Conservation (phyloP, 2,888 invertebrate species). For the Netelia melanura region DNA sequence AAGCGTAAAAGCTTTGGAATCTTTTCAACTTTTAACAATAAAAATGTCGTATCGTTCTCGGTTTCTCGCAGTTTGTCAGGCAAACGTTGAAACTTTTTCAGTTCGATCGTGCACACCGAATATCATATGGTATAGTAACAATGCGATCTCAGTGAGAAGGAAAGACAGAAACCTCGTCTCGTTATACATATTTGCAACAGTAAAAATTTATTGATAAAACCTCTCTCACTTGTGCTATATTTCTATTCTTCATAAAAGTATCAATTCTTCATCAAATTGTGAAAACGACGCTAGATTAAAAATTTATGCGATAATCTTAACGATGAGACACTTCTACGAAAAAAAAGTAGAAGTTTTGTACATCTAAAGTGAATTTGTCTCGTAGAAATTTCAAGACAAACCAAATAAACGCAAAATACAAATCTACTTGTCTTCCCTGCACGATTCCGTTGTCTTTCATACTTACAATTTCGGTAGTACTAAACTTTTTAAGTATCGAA, state of each 20-base stretch:
- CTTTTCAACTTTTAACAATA: too few relatives aligned
- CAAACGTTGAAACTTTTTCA: too few relatives aligned
- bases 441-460: not conserved
- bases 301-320: not conserved
- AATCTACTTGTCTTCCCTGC: not conserved
- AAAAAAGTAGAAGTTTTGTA: too few relatives aligned
- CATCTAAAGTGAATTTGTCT: not conserved
- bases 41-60: too few relatives aligned
- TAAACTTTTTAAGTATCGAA: not conserved
- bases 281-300: not conserved
- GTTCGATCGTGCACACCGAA: too few relatives aligned
- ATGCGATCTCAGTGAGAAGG: too few relatives aligned
- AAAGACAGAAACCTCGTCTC: too few relatives aligned
- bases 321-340: not conserved
- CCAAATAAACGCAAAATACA: not conserved
- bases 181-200: not conserved
- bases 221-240: too few relatives aligned
- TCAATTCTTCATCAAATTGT: not conserved
- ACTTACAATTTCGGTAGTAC: not conserved
- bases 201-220: conserved; percentile 17
- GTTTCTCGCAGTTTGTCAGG: too few relatives aligned
- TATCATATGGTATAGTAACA: too few relatives aligned
- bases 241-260: too few relatives aligned
- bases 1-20: too few relatives aligned
- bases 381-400: not conserved